Percentiles rank a stretch among this genome's conserved stretches.
phyloP scores from a whole-genome alignment of 2,797 vertebrate species.

The Xenops minutus region DNA sequence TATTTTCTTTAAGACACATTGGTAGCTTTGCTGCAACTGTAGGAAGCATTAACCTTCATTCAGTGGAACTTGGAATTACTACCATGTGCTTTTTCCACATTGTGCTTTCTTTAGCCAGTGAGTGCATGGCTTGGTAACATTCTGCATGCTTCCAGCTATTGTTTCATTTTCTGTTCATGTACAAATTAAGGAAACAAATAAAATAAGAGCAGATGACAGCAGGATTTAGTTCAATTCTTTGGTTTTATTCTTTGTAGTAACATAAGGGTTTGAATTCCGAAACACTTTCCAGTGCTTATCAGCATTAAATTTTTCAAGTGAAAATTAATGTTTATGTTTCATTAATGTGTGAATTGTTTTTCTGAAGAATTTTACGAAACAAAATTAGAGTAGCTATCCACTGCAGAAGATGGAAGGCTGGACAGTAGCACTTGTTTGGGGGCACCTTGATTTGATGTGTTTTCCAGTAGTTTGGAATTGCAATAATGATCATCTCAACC shows the following conservation, averaged over 20 bases:
- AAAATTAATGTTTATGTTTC: background rate
- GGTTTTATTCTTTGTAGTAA: background rate
- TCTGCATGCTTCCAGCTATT: background rate
- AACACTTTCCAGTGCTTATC: background rate
- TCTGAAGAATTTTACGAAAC: background rate
- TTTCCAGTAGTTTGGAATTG: background rate
- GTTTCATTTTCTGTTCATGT: background rate
- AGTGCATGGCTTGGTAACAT: background rate
- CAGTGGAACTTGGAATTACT: background rate
- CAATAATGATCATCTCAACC: background rate
- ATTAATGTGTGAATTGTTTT: background rate
- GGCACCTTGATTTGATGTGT: background rate
- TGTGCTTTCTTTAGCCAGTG: background rate
- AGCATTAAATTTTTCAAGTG: background rate
- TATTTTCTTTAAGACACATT: background rate
- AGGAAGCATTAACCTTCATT: background rate
- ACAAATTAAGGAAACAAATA: background rate
- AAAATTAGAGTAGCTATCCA: background rate
- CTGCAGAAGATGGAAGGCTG: background rate
- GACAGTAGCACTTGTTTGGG: background rate
- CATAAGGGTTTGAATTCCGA: background rate
- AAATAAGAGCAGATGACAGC: background rate
- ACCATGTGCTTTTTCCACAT: background rate
- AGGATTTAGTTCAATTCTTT: background rate
- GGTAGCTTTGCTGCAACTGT: background rate